Evolutionary conservation across 2,888 invertebrate genomes (phyloP), one percentile per base, ranked within the genome.

Genomic region (Parascotia fuliginaria): DNA sequence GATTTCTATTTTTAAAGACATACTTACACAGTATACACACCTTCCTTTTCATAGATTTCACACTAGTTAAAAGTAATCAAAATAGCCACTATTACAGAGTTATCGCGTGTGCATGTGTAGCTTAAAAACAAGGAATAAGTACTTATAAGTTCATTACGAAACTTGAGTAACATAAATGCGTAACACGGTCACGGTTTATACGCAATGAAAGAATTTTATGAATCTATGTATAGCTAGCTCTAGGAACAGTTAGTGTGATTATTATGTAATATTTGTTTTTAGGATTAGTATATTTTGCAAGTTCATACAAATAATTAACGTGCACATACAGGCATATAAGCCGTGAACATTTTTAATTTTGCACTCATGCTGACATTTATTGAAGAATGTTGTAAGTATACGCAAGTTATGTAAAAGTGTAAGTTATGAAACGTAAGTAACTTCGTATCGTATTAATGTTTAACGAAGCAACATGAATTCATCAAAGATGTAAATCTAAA

Each of bases 111-210:
- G 55, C 57, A 60, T 56, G 64, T 61, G 56, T 41, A 59, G 54
- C 61, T 55, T 62, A 31, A 61, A 65, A 73, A 67, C 62, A 63
- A 71, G 67, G 65, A 64, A 66, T 65, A 59, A 60, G 54, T 65
- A 73, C 65, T 55, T 47, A 43, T 27, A 55, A 68, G 63, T 60
- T 59, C 52, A 60, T 79, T 82, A 81, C 76, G 77, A 81, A 79
- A 80, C 74, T 68, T 63, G 70, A 72, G 79, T 77, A 80, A 79
- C 69, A 68, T 60, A 73, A 76, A 73, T 70, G 53, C 77, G 75
- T 77, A 80, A 81, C 79, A 75, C 66, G 67, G 74, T 78, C 74
- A 78, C 76, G 71, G 69, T 55, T 62, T 52, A 57, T 65, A 71
- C 57, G 63, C 64, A 68, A 72, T 64, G 51, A 69, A 67, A 62